Percentiles rank a stretch among this genome's conserved stretches.
These are phyloP conservation scores for Malacoraja senta DNA, from an alignment of 2,797 vertebrate genomes.

Conservation along the genomic window DNA sequence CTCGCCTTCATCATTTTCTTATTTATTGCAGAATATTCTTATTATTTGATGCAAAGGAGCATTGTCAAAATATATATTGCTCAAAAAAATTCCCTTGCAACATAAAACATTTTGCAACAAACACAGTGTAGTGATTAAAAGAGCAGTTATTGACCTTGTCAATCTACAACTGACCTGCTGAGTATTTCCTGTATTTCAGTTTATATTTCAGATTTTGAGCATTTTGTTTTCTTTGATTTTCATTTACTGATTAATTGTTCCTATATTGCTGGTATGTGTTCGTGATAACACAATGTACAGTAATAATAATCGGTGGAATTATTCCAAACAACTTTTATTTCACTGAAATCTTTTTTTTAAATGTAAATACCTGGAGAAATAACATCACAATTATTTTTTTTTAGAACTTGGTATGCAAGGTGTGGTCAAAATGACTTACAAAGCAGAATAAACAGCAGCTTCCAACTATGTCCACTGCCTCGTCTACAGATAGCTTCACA, in stretches of 20 bases:
- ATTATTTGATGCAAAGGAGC: background rate
- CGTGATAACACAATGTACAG: background rate
- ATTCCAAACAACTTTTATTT: slow-evolving; percentile 3
- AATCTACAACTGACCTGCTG: no score
- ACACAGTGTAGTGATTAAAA: background rate
- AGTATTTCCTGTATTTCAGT: no score
- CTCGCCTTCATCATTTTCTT: no score
- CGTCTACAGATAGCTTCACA: background rate
- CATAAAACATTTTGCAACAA: background rate
- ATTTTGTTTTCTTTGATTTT: background rate
- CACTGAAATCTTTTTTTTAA: background rate
- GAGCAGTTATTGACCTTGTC: no score
- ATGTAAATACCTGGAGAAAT: background rate
- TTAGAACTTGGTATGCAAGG: background rate
- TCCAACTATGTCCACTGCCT: background rate
- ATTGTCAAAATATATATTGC: background rate
- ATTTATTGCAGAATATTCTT: background rate
- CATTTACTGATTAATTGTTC: background rate
- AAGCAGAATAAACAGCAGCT: background rate
- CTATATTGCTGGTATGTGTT: background rate
- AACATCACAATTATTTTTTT: background rate
- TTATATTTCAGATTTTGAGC: no score
- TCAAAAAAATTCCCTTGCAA: background rate
- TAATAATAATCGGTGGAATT: slow-evolving; percentile 14
- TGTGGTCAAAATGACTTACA: background rate